Evolutionary conservation across 2,888 invertebrate genomes (phyloP).

Genomic region (Dorcus hopei): DNA sequence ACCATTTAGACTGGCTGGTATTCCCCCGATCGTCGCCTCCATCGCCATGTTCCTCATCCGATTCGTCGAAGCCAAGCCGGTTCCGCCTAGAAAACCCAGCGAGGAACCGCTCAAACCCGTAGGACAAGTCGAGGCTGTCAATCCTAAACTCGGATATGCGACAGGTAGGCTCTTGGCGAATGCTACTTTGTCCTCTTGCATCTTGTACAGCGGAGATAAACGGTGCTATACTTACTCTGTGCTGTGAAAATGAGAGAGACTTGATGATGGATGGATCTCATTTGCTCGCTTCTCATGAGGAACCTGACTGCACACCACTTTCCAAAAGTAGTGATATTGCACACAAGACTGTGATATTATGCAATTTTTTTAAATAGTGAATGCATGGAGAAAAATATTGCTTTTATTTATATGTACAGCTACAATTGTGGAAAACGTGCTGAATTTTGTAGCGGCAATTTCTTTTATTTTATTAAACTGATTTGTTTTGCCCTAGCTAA

Average conservation of each 20-base stretch:
- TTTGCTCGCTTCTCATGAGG: background rate
- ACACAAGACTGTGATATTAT: too few species aligned
- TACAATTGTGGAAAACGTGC: too few species aligned
- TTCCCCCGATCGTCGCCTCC: constrained; percentile 81
- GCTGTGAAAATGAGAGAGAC: background rate
- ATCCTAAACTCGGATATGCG: background rate
- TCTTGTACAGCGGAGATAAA: constrained; percentile 23
- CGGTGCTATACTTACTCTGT: constrained; percentile 25
- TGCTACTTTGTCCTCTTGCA: constrained; percentile 15
- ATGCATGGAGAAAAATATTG: too few species aligned
- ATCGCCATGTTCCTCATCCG: constrained; percentile 65
- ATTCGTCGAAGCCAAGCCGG: constrained; percentile 32
- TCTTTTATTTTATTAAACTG: too few species aligned
- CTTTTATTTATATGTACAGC: too few species aligned
- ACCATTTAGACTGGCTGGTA: constrained; percentile 79
- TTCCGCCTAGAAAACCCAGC: background rate
- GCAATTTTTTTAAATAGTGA: too few species aligned
- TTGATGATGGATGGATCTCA: background rate
- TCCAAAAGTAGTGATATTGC: too few species aligned
- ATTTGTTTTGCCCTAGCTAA: too few species aligned
- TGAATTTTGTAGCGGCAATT: too few species aligned
- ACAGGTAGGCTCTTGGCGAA: constrained; percentile 34
- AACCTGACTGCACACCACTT: too few species aligned
- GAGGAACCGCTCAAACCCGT: background rate
- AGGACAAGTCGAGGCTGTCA: background rate